A percentile compares a stretch with the other conserved stretches of the same genome.
Evolutionary conservation across 2,888 invertebrate genomes (phyloP).

Genomic region (Volucella zonaria): DNA sequence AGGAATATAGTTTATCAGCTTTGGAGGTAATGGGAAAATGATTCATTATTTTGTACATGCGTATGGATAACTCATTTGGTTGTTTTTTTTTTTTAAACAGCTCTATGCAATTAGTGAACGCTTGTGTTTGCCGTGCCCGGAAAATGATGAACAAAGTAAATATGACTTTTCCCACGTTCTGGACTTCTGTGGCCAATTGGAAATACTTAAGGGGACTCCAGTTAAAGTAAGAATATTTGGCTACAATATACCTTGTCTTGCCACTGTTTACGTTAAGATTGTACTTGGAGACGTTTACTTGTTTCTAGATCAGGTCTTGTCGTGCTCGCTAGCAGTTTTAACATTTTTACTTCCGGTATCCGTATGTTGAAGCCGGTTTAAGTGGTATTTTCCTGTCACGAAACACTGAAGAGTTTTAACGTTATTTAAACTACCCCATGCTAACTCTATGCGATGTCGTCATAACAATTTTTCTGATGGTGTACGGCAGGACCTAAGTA

Average conservation of each 20-base stretch:
- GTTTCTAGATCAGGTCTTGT: too few species aligned
- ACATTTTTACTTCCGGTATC: too few species aligned
- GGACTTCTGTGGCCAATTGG: constrained; percentile 92
- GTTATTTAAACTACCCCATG: too few species aligned
- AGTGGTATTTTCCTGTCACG: too few species aligned
- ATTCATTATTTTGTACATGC: not conserved
- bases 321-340: too few species aligned
- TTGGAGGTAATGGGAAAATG: constrained; percentile 86
- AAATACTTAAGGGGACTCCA: constrained; percentile 82
- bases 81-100: constrained; percentile 83
- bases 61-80: constrained; percentile 23
- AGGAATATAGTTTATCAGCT: constrained; percentile 88
- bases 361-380: too few species aligned
- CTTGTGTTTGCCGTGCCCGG: constrained; percentile 92
- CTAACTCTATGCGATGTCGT: too few species aligned
- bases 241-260: not conserved
- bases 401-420: too few species aligned
- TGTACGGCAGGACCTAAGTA: too few species aligned
- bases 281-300: too few species aligned
- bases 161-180: constrained; percentile 95
- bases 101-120: constrained; percentile 95
- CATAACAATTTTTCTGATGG: too few species aligned
- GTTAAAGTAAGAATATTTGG: constrained; percentile 76
- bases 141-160: constrained; percentile 88
- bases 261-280: not conserved